Conservation (phyloP, 2,888 invertebrate species). For the Cantharis rustica region DNA sequence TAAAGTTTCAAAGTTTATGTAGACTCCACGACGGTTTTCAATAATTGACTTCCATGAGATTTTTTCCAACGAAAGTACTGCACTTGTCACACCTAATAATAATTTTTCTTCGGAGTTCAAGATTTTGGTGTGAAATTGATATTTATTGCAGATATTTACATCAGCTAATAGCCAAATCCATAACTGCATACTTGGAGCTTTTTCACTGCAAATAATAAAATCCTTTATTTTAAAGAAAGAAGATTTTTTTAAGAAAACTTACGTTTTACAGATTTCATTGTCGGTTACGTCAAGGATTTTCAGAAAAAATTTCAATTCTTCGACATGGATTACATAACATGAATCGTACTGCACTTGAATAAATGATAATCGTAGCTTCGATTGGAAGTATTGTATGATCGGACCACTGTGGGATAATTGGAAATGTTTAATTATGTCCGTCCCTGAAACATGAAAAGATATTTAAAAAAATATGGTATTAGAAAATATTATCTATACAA, state of each 20-base stretch:
- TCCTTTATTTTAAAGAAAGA: background rate
- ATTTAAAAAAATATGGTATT: background rate
- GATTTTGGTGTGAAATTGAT: constrained; percentile 44
- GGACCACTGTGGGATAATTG: constrained; percentile 49
- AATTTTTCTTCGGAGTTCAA: constrained; percentile 35
- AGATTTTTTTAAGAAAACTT: constrained; percentile 7
- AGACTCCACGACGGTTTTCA: constrained; percentile 44
- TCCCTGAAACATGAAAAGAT: constrained; percentile 35
- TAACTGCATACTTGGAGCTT: constrained; percentile 22
- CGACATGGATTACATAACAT: constrained; percentile 43
- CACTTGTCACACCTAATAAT: constrained; percentile 44
- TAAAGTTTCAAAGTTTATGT: constrained; percentile 32
- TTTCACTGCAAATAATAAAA: background rate
- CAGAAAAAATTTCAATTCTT: constrained; percentile 46
- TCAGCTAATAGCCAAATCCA: constrained; percentile 49
- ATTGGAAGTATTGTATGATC: constrained; percentile 50
- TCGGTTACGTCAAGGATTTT: constrained; percentile 21
- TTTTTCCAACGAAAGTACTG: constrained; percentile 44
- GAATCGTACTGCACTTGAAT: constrained; percentile 38
- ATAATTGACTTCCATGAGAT: constrained; percentile 43
- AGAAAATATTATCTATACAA: no score
- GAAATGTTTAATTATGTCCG: constrained; percentile 48
- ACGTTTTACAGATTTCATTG: constrained; percentile 7
- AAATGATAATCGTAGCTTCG: constrained; percentile 42
- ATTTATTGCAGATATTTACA: constrained; percentile 40